A percentile compares a stretch with the other conserved stretches of the same genome.
These are phyloP conservation scores for Plemyria rubiginata DNA, from an alignment of 2,888 invertebrate genomes.

Conservation along the genomic window DNA sequence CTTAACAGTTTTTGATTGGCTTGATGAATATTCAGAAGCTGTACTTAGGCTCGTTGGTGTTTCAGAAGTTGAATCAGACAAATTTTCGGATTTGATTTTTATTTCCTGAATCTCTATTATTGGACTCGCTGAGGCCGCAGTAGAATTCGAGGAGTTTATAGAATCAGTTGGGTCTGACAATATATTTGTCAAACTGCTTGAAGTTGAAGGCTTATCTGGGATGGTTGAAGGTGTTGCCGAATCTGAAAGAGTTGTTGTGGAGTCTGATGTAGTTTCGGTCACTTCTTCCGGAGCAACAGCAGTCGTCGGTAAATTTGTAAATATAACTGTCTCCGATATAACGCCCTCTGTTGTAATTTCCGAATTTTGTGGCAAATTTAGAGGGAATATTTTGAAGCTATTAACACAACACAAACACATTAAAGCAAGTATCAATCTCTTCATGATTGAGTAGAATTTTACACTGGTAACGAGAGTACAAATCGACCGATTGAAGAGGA, in stretches of 20 bases:
- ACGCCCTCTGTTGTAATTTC: slow-evolving; percentile 3
- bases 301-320: slow-evolving; percentile 15
- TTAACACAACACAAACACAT: slow-evolving; percentile 33
- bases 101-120: neutral
- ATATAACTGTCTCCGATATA: neutral
- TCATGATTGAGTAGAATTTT: slow-evolving; percentile 25
- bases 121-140: neutral
- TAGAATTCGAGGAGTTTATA: neutral
- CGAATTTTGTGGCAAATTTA: slow-evolving; percentile 6
- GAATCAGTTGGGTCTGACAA: neutral
- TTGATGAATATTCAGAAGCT: neutral
- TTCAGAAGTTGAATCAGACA: neutral
- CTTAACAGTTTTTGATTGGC: neutral
- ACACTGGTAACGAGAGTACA: slow-evolving; percentile 29
- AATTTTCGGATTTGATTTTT: neutral
- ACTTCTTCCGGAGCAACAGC: neutral
- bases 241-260: neutral
- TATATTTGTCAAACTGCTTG: neutral
- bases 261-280: neutral
- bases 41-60: neutral
- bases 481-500: slow-evolving; percentile 38
- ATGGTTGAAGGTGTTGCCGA: neutral
- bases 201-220: neutral
- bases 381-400: slow-evolving; percentile 33
- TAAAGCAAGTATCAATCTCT: slow-evolving; percentile 33